phyloP scores from a whole-genome alignment of 2,113 vertebrate species.

The Halichoerus grypus region DNA sequence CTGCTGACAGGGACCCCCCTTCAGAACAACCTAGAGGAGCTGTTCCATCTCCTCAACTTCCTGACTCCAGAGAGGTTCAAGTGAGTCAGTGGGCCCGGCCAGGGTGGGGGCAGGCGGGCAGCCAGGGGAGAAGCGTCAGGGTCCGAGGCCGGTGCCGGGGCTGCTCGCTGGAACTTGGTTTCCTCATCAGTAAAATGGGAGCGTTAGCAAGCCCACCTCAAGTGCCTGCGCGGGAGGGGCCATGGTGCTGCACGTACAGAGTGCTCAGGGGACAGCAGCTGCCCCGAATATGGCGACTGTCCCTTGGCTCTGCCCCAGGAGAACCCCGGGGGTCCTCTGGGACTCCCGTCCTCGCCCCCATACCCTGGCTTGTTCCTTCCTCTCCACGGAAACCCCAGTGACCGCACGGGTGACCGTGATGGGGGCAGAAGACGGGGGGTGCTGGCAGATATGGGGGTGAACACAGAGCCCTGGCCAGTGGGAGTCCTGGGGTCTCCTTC shows the following conservation, averaged over 20 bases:
- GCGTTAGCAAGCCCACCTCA: fast-evolving
- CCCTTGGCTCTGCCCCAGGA: background rate
- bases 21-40: constrained; percentile 99
- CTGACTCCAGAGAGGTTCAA: constrained; percentile 98
- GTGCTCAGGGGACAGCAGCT: fast-evolving
- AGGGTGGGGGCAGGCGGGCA: background rate
- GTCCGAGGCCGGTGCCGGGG: fast-evolving
- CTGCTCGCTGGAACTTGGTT: background rate
- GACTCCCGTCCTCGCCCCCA: background rate
- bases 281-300: fast-evolving
- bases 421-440: background rate
- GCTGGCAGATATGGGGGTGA: background rate
- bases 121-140: fast-evolving
- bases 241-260: fast-evolving
- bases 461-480: fast-evolving
- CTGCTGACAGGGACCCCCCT: constrained; percentile 98
- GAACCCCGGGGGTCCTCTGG: background rate
- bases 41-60: constrained; percentile 99
- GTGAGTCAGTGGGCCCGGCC: constrained; percentile 83
- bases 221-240: background rate
- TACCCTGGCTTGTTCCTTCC: background rate
- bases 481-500: background rate
- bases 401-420: fast-evolving
- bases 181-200: background rate
- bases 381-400: background rate